phyloP scores from a whole-genome alignment of 2,113 vertebrate species.

The Phylloscopus trochilus region DNA sequence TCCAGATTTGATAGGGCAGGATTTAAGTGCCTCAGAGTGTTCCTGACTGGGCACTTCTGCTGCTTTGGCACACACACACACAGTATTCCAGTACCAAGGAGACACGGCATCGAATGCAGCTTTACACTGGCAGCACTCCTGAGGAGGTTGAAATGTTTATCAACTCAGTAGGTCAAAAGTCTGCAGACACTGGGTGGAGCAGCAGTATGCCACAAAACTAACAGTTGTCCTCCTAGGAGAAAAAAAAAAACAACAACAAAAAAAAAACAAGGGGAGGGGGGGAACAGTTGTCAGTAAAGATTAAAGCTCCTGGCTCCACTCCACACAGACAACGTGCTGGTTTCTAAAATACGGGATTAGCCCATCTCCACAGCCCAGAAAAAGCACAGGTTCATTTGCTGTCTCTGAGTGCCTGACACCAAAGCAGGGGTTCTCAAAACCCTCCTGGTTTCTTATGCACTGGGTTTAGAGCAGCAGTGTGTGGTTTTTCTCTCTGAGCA shows the following conservation, averaged over 20 bases:
- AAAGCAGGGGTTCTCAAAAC: conserved; percentile 18
- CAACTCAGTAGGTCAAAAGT: conserved; percentile 92
- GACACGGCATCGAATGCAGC: not conserved
- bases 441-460: not conserved
- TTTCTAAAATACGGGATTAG: conserved; percentile 23
- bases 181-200: conserved; percentile 91
- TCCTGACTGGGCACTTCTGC: conserved; percentile 27
- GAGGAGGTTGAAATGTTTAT: conserved; percentile 67
- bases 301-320: conserved; percentile 5
- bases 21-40: conserved; percentile 13
- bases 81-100: conserved; percentile 24
- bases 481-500: not conserved
- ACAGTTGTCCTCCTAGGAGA: conserved; percentile 83
- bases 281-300: conserved; percentile 47
- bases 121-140: conserved; percentile 57
- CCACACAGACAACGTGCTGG: conserved; percentile 19
- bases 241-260: no score
- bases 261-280: no score
- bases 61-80: conserved; percentile 23
- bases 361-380: not conserved
- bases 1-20: conserved; percentile 31
- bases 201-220: conserved; percentile 97
- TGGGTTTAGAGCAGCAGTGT: not conserved
- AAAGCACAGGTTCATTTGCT: not conserved
- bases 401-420: not conserved